phyloP scores from a whole-genome alignment of 2,113 vertebrate genomes.

The Ptilorrhoa leucosticta region DNA sequence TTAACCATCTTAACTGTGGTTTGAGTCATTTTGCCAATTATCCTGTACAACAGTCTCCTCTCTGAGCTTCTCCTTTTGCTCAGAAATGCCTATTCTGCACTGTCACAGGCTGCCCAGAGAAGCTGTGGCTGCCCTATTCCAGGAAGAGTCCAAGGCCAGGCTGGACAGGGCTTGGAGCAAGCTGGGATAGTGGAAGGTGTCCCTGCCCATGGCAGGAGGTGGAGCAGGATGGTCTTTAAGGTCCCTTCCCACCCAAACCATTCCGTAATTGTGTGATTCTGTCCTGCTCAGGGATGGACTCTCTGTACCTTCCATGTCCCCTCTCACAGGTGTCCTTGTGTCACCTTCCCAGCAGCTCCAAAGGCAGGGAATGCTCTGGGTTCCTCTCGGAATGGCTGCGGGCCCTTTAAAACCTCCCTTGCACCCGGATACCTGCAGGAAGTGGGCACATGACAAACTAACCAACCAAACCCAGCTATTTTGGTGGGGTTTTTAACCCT shows the following conservation, averaged over 20 bases:
- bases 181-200: not conserved
- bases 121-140: not conserved
- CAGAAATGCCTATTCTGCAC: not conserved
- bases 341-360: not conserved
- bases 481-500: not conserved
- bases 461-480: not conserved
- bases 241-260: not conserved
- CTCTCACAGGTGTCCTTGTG: not conserved
- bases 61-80: not conserved
- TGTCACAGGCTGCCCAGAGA: not conserved
- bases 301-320: not conserved
- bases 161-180: rapidly evolving
- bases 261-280: too few relatives aligned
- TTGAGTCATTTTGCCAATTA: not conserved
- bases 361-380: not conserved
- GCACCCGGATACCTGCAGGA: not conserved
- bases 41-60: rapidly evolving
- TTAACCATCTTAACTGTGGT: not conserved
- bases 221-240: not conserved
- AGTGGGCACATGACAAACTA: not conserved
- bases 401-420: not conserved
- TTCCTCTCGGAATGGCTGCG: not conserved
- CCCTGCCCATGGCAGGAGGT: not conserved
- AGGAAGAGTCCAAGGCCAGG: not conserved
- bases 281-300: too few relatives aligned